Percentiles rank a stretch among this genome's conserved stretches.
These are phyloP conservation scores for Oncopodura yosiiana DNA, from an alignment of 1,140 invertebrate species.

Conservation along the genomic window DNA sequence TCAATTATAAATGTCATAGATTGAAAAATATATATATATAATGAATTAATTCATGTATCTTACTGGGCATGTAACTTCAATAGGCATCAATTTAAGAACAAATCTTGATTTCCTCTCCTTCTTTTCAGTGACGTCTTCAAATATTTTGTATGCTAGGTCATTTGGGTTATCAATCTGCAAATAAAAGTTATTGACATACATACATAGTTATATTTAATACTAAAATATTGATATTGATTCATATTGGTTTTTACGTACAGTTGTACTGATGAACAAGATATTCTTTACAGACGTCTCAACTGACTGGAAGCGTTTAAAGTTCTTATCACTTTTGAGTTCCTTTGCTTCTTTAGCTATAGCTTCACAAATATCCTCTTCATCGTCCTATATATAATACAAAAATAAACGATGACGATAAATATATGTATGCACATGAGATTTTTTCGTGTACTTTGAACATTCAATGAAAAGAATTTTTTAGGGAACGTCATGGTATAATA, in stretches of 20 bases:
- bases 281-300: constrained; percentile 69
- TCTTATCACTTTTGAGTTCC: constrained; percentile 48
- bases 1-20: not conserved
- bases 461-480: too few relatives aligned
- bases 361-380: too few relatives aligned
- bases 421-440: too few relatives aligned
- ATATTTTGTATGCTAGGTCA: constrained; percentile 55
- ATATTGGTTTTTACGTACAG: constrained; percentile 36
- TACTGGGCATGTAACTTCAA: constrained; percentile 64
- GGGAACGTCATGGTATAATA: too few relatives aligned
- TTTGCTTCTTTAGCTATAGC: too few relatives aligned
- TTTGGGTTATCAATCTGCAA: constrained; percentile 55
- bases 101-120: constrained; percentile 59
- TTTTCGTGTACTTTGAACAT: too few relatives aligned
- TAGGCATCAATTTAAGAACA: constrained; percentile 64
- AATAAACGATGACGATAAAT: too few relatives aligned
- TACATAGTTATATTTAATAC: not conserved
- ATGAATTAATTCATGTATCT: constrained; percentile 2
- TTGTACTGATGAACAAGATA: constrained; percentile 69
- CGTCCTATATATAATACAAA: too few relatives aligned
- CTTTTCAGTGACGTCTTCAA: constrained; percentile 57
- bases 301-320: constrained; percentile 41
- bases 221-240: not conserved
- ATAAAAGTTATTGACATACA: not conserved
- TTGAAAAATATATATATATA: not conserved